Evolutionary conservation across 2,113 vertebrate genomes (phyloP).

Genomic region (Origma solitaria): DNA sequence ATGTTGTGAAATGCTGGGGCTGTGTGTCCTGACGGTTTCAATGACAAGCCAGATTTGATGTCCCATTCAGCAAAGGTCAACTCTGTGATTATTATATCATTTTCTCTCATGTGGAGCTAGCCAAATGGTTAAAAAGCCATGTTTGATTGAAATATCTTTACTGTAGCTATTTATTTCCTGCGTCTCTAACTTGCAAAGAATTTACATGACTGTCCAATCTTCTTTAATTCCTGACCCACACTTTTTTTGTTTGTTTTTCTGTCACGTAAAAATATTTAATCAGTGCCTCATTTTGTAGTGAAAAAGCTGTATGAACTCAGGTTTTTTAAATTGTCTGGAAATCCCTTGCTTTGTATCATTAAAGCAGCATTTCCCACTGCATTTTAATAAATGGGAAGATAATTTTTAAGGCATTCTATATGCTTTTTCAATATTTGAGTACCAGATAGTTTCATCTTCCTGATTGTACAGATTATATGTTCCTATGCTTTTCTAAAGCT

Average conservation of each 20-base stretch:
- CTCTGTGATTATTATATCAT: neutral
- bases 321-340: neutral
- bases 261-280: neutral
- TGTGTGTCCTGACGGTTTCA: fast-evolving
- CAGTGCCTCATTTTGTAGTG: neutral
- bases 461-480: neutral
- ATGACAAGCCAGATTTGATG: neutral
- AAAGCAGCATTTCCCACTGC: neutral
- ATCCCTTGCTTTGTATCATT: neutral
- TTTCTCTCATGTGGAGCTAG: neutral
- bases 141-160: neutral
- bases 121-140: neutral
- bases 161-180: neutral
- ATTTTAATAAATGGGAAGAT: neutral
- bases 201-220: neutral
- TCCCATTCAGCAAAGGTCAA: neutral
- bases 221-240: neutral
- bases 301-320: neutral
- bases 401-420: neutral
- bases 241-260: neutral
- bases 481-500: neutral
- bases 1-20: neutral
- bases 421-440: neutral
- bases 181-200: neutral
- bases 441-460: neutral